Percentiles rank a stretch among this genome's conserved stretches.
These are phyloP conservation scores for Himalopsyche phryganea DNA, from an alignment of 1,140 invertebrate genomes.

Conservation along the genomic window DNA sequence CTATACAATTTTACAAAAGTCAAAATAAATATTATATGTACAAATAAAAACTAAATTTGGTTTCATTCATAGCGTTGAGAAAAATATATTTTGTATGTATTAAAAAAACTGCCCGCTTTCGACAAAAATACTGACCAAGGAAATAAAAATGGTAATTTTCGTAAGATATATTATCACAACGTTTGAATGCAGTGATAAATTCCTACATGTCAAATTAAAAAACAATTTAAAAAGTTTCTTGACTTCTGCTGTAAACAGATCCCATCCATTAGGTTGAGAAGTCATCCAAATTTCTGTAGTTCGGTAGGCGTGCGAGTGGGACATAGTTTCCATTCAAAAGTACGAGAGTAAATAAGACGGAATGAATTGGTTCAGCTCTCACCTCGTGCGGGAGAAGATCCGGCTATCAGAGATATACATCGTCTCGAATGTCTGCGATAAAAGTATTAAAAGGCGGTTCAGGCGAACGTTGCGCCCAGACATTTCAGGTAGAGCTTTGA, in stretches of 20 bases:
- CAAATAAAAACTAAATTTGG: too few species aligned
- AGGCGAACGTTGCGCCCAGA: neutral
- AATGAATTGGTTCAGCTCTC: neutral
- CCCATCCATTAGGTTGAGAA: conserved; percentile 17
- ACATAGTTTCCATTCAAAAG: neutral
- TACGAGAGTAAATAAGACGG: neutral
- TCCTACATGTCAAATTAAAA: too few species aligned
- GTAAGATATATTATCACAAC: too few species aligned
- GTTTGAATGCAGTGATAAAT: too few species aligned
- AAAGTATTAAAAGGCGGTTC: conserved; percentile 27
- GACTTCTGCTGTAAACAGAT: conserved; percentile 16
- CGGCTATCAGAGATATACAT: conserved; percentile 22
- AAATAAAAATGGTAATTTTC: too few species aligned
- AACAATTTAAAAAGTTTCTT: neutral
- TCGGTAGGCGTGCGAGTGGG: neutral
- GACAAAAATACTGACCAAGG: too few species aligned
- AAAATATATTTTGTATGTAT: too few species aligned
- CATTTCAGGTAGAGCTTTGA: conserved; percentile 21
- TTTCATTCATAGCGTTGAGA: too few species aligned
- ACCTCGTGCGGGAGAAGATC: conserved; percentile 12
- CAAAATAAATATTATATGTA: too few species aligned
- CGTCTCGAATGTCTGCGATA: conserved; percentile 30
- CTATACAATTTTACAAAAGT: too few species aligned
- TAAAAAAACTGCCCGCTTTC: too few species aligned
- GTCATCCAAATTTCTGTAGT: neutral